A percentile compares a stretch with the other conserved stretches of the same genome.
These are phyloP conservation scores for Orchesella flavescens DNA, from an alignment of 2,888 invertebrate genomes.

Conservation along the genomic window DNA sequence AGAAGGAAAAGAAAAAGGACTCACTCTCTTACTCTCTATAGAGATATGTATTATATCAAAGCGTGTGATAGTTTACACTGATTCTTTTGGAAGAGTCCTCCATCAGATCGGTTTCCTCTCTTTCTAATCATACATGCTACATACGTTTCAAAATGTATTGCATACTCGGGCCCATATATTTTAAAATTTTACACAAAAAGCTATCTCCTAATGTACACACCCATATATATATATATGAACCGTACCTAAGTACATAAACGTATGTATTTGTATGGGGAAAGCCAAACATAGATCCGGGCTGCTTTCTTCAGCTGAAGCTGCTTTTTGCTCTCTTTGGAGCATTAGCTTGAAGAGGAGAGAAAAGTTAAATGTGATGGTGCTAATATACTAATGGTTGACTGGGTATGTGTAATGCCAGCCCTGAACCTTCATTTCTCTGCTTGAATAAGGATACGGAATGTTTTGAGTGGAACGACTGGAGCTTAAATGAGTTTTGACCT, in stretches of 20 bases:
- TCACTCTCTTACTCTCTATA: no score
- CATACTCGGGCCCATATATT: background rate
- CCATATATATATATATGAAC: no score
- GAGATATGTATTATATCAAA: no score
- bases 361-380: constrained; percentile 4
- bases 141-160: background rate
- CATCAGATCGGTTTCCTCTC: constrained; percentile 37
- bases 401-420: background rate
- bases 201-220: no score
- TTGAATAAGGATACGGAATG: constrained; percentile 3
- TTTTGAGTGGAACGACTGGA: no score
- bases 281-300: no score
- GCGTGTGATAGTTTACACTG: no score
- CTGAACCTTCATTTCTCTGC: constrained; percentile 14
- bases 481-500: constrained; percentile 34
- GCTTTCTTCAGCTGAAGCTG: background rate
- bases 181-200: no score
- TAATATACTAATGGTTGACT: constrained; percentile 41
- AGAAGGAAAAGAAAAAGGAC: no score
- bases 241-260: no score
- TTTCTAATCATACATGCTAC: background rate
- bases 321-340: background rate
- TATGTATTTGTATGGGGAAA: no score
- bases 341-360: background rate
- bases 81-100: constrained; percentile 19